Base-by-base conservation (phyloP, 1,140 invertebrate species). In the Diabrotica undecimpunctata region DNA sequence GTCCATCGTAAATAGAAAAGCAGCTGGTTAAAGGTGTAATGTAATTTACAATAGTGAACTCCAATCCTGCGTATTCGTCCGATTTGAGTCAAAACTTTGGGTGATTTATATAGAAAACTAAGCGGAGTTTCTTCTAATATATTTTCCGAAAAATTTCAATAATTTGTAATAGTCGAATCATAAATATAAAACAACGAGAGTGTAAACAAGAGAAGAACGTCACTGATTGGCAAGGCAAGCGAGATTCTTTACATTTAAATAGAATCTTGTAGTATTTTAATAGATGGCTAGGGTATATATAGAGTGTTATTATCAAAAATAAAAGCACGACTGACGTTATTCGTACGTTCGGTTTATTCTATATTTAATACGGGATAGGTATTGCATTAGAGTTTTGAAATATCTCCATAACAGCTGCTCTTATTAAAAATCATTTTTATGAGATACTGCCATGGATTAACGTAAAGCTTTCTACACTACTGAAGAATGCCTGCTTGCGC, bases 181-280 rank as follows among this genome's bases (percentile, higher is more conserved):
- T 51, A 60, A 60, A 60, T 60, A 60, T 60, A 41, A 51, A 60
- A 60, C 39, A 46, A 60, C 39, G 12, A 13, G 58, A 13, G 58
- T 57, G 58, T 60, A 60, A 60, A 60, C 58, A 60, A 60, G 36
- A 50, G 41, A 60, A 51, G 10, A 60, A 38, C 58, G 58, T 60
- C 58, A 60, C 58, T 60, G 58, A 60, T 60, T 60, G 58, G 58
- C 58, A 60, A 60, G 58, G 58, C 58, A 60, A 60, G 58, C 58
- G 37, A 60, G 58, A 60, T 60, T 60, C 58, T 60, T 60, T 51
- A 60, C 39, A 60, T 60, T 60, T 60, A 60, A 60, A 60, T 60
- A 60, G 58, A 60, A 50, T 60, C 58, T 37, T 14, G 58, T 60
- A 60, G 58, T 60, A 50, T 60, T 60, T 60, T 60, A 60, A 60